phyloP scores from a whole-genome alignment of 2,797 vertebrate species.

The Lemur catta region DNA sequence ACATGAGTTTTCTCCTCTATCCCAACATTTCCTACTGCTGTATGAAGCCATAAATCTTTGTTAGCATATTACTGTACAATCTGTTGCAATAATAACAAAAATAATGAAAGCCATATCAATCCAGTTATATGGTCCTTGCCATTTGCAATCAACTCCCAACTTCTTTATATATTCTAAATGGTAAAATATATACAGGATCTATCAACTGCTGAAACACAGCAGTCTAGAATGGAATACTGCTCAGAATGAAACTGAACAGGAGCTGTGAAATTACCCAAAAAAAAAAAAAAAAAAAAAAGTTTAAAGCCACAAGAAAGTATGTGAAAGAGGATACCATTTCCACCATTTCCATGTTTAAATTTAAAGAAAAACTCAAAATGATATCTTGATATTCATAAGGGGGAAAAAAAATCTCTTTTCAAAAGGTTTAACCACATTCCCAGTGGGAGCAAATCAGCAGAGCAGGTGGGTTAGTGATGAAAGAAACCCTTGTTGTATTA shows the following conservation, averaged over 20 bases:
- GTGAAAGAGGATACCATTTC: neutral
- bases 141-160: slow-evolving; percentile 7
- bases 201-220: slow-evolving; percentile 3
- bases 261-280: neutral
- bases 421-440: slow-evolving; percentile 49
- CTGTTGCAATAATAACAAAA: slow-evolving; percentile 70
- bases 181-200: neutral
- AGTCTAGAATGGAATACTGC: neutral
- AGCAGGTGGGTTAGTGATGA: slow-evolving; percentile 60
- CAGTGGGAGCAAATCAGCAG: slow-evolving; percentile 43
- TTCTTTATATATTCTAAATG: neutral
- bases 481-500: slow-evolving; percentile 59
- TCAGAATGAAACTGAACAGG: neutral
- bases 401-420: slow-evolving; percentile 14
- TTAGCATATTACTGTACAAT: slow-evolving; percentile 62
- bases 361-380: slow-evolving; percentile 45
- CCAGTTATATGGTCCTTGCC: neutral
- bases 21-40: slow-evolving; percentile 50
- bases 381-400: slow-evolving; percentile 29
- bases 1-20: slow-evolving; percentile 60
- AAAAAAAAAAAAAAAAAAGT: neutral
- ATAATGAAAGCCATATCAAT: slow-evolving; percentile 43
- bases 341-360: slow-evolving; percentile 48
- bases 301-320: neutral
- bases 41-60: slow-evolving; percentile 61